A percentile compares a stretch with the other conserved stretches of the same genome.
phyloP scores from a whole-genome alignment of 2,888 invertebrate genomes.

The Neria commutata region DNA sequence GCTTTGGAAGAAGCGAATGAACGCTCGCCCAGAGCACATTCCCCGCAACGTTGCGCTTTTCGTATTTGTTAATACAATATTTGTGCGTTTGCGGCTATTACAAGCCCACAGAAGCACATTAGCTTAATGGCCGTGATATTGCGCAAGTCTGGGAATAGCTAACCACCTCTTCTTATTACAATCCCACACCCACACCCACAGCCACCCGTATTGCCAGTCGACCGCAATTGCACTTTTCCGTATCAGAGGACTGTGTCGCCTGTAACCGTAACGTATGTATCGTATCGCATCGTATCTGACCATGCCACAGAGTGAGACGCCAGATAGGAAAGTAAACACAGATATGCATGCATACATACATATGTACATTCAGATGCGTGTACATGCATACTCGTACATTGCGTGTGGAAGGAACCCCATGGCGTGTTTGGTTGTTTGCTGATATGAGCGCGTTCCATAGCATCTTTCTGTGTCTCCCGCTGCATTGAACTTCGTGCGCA shows the following conservation, averaged over 20 bases:
- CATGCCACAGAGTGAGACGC: constrained; percentile 9
- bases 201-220: constrained; percentile 45
- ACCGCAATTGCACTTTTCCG: constrained; percentile 20
- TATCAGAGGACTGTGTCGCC: not conserved
- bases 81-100: constrained; percentile 45
- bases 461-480: constrained; percentile 23
- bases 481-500: constrained; percentile 18
- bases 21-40: too few relatives aligned
- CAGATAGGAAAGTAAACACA: constrained; percentile 27
- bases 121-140: constrained; percentile 52
- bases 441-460: constrained; percentile 32
- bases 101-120: constrained; percentile 39
- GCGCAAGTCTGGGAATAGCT: constrained; percentile 48
- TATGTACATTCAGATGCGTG: constrained; percentile 26
- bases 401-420: constrained; percentile 18
- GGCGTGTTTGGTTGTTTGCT: constrained; percentile 28
- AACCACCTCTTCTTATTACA: constrained; percentile 17
- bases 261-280: not conserved
- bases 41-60: constrained; percentile 21
- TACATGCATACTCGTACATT: constrained; percentile 27
- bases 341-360: constrained; percentile 32
- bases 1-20: too few relatives aligned
- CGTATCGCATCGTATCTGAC: not conserved
- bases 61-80: constrained; percentile 49
- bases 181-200: constrained; percentile 19